Base-by-base conservation (phyloP, 92 coral and sea anemone species). In the Parazoanthus atlanticus region DNA sequence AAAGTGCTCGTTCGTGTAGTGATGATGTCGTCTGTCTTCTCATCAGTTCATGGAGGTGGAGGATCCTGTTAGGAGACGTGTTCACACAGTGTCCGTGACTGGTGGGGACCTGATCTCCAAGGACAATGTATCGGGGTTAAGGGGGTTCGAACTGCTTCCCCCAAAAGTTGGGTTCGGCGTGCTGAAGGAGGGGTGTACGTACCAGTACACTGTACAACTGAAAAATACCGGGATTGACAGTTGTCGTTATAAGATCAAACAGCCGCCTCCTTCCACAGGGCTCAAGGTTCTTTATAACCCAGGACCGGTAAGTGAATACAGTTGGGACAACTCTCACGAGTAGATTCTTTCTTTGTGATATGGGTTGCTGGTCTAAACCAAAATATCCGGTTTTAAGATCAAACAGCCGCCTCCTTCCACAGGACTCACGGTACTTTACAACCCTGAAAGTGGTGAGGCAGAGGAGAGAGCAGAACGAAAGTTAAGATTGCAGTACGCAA, bases 241-340 rank as follows among this genome's bases (percentile, higher is more conserved):
- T 92, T 95, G 98, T 46, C 91, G 99, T 52, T 97, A 88, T 74
- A 97, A 95, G 76, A 81, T 97, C 86, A 94, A 93, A 41, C 99
- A 97, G 70, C 99, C 99, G 6, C 99, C 99, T 3, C 98, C 96
- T 28, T 95, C 98, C 6, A 97, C 99, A 29, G 99, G 99, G 31
- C 81, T 97, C 77, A 91, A 95, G 36, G 92, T 97, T 73, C 92
- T 97, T 74, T 97, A 91, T 81, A 90, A 92, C 66, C 99, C 99
- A 0, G 99, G 99, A 81, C 97, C 98, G 86, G 99, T 97, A 82
- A 81, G 99, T 86, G 26, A 32, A n/a, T 16, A 25, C 5, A 80
- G 6, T 5, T 0, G 17, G 19, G 3, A 15, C 21, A 12, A 52
- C 0, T 36, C 38, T 36, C 81, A 77, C 12, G 21, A 43, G 81